Evolutionary conservation across 2,888 invertebrate genomes (phyloP), one percentile per base, ranked within the genome.

Genomic region (Achlya flavicornis): DNA sequence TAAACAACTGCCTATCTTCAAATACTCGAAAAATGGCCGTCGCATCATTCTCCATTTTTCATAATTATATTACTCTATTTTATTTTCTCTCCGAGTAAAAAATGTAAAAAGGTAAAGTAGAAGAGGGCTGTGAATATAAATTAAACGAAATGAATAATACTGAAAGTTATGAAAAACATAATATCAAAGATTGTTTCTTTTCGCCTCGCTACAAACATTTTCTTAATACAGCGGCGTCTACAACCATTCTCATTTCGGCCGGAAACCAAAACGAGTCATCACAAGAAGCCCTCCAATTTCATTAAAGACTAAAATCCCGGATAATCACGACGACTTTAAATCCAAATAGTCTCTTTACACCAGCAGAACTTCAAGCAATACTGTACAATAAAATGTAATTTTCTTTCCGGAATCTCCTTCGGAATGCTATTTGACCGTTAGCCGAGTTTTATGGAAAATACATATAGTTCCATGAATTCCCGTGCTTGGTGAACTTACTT

Each of bases 361-460:
- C 72, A 74, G 76, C 78, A 75, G 69, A 76, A 69, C 63, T 53
- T 10, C 53, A 53, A 19, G 70, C 68, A 70, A 78, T 78, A 77
- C 77, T 75, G 74, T 76, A 75, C 72, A 75, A 72, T 75, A 70
- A 78, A 79, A 75, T 69, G 76, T 75, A 75, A 76, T 77, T 76
- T 76, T 72, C 70, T 70, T 73, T 77, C 63, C 64, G 65, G 68
- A 71, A 73, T 74, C 77, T 71, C 74, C 73, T 78, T 65, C 65
- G 63, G 67, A 66, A 68, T 73, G 63, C 72, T 76, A 74, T 74
- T 75, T 70, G 75, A 72, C 69, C 73, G 67, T 71, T 64, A 69
- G 63, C 68, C 70, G 3, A 19, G 19, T 16, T 53, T 53, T 53
- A 53, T 53, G 10, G 16, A 53, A 19, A 19, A 53, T 19, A 53